Base-by-base conservation (phyloP, 2,888 invertebrate species). In the Brenthis daphne region DNA sequence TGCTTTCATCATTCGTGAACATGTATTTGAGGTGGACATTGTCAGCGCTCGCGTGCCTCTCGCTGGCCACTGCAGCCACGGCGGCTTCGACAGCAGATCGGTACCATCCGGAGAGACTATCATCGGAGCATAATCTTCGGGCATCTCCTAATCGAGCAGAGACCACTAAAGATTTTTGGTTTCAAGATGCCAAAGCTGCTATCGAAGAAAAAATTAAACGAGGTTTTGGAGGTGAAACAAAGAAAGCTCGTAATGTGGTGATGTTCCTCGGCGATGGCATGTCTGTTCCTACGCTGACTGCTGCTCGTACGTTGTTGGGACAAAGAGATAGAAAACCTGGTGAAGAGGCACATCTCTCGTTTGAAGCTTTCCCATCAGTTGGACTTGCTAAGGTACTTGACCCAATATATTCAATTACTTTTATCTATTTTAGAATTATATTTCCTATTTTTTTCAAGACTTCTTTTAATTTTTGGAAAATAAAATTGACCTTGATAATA, bases 241-340 rank as follows among this genome's bases (percentile, higher is more conserved):
- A 82, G 71, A 67, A 43, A 11, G 88, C 85, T 56, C 81, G 83
- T 57, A 96, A 96, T 84, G 87, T 96, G 12, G 94, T 96, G 58
- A 87, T 96, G 82, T 96, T 96, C 83, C 83, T 96, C 69, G 96
- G 96, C 6, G 96, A 96, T 83, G 96, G 96, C 53, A 96, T 96
- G 96, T 95, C 96, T 20, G 85, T 96, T 64, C 92, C 95, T 2
- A 96, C 96, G 6, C 85, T 95, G 63, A 93, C 95, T 4, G 96
- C 95, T 1, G 93, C 95, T 33, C 92, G 96, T 75, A 94, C 95
- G 51, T 94, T 94, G 76, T 91, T 94, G 60, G 96, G 95, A 0
- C 96, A 96, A 82, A 85, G 93, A 14, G 82, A 83, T 2, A 87
- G 88, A 0, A 77, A 77, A 47, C 76, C 91, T 0, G 96, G 96